Percentiles rank a stretch among this genome's conserved stretches.
These are phyloP conservation scores for Larimichthys polyactis DNA, from an alignment of 2,113 vertebrate genomes.

Conservation along the genomic window DNA sequence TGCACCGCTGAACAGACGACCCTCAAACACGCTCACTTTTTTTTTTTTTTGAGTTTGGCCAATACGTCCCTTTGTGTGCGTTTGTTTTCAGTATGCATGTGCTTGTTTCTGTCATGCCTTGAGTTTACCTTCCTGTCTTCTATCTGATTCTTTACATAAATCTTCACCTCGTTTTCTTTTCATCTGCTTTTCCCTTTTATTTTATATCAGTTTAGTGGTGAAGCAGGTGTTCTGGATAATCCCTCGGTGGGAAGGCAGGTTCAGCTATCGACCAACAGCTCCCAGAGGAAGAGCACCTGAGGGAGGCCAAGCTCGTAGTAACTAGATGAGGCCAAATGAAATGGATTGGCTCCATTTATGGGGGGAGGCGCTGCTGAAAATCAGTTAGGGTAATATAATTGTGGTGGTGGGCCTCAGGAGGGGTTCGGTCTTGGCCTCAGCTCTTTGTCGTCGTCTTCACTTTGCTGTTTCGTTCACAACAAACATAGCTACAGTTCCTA, in stretches of 20 bases:
- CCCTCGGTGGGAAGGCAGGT: conserved; percentile 55
- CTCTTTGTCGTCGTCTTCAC: conserved; percentile 21
- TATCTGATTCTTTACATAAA: not conserved
- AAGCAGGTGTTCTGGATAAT: conserved; percentile 78
- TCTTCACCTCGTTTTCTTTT: not conserved
- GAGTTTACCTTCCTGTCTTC: not conserved
- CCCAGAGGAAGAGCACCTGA: conserved; percentile 71
- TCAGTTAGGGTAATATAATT: conserved; percentile 64
- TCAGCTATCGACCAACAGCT: conserved; percentile 67
- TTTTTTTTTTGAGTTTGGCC: conserved; percentile 20
- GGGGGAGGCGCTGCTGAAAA: conserved; percentile 43
- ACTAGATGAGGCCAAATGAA: conserved; percentile 73
- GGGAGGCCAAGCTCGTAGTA: conserved; percentile 61
- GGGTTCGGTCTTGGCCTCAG: conserved; percentile 9
- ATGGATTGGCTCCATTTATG: conserved; percentile 67
- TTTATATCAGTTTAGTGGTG: conserved; percentile 40
- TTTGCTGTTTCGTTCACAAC: not conserved
- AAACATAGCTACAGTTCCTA: not conserved
- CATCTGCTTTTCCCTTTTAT: not conserved
- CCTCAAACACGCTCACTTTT: conserved; percentile 25
- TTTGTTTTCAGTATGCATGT: conserved; percentile 8
- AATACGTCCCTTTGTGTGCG: conserved; percentile 15
- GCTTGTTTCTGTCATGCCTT: not conserved
- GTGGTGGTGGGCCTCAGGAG: conserved; percentile 7
- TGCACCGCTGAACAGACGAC: conserved; percentile 49